Evolutionary conservation across 2,888 invertebrate genomes (phyloP), one percentile per base, ranked within the genome.

Genomic region (Erebia epiphron): DNA sequence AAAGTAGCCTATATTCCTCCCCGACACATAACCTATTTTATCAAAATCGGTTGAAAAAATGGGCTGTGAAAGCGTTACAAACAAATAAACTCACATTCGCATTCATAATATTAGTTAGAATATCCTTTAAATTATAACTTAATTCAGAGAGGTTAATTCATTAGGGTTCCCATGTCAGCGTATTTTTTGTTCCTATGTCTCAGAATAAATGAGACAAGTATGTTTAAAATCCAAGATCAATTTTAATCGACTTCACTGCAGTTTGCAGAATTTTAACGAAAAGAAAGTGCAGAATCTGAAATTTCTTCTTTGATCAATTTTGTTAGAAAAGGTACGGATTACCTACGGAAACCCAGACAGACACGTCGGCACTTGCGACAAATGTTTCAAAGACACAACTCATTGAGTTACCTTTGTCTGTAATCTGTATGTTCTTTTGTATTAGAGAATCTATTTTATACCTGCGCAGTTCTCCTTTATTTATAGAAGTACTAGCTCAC

Each of bases 301-400:
- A 46, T 21, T 46, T 62, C 10, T 56, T 54, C 56, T 65, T 16
- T 18, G 41, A 65, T 9, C 18, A 64, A 50, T 69, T 65, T 69
- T 21, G 43, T 69, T 61, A 11, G 16, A 57, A 62, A 56, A 35
- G 18, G 26, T 26, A 54, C 61, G 56, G 9, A 43, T 11, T 43
- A 11, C 11, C 10, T 46, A 46, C 46, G 50, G 64, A 71, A 71
- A 46, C 43, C 54, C 65, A 71, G 68, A 68, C 71, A 61, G 60
- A 65, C 68, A 68, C 68, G 68, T 71, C 68, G 63, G 63, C 70
- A 49, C 56, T 67, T 52, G 61, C 68, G 16, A n/a, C 64, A 68
- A 67, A 64, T 68, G 68, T 64, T 71, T 60, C 68, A 46, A 60
- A 60, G 71, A 66, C 68, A 71, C 54, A 60, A 50, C 67, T 71